These are phyloP conservation scores for Trachelus tabidus DNA, from an alignment of 2,888 invertebrate genomes.

Conservation along the genomic window DNA sequence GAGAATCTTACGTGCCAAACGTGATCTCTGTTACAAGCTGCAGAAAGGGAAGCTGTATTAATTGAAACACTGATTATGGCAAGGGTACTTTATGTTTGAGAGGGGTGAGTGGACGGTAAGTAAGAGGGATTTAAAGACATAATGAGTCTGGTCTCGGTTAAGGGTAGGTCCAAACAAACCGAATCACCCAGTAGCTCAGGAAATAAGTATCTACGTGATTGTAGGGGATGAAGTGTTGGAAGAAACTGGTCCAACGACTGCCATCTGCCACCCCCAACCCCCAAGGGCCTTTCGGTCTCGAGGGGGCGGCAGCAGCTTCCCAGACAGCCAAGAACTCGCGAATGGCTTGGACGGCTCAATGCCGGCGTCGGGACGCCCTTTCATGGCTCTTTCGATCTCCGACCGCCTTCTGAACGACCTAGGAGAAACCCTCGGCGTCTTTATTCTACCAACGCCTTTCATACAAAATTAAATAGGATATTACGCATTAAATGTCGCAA, in stretches of 20 bases:
- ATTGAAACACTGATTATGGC: not conserved
- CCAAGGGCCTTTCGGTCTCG: constrained; percentile 47
- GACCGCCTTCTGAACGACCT: constrained; percentile 19
- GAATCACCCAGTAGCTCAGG: constrained; percentile 5
- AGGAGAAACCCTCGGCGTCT: constrained; percentile 33
- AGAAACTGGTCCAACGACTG: constrained; percentile 54
- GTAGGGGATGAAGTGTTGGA: constrained; percentile 36
- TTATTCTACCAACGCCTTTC: constrained; percentile 58
- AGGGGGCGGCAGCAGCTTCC: constrained; percentile 15
- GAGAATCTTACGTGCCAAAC: not conserved
- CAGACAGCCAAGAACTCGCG: constrained; percentile 38
- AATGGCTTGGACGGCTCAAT: constrained; percentile 63
- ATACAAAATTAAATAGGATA: constrained; percentile 62
- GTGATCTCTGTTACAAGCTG: not conserved
- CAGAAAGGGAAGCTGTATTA: not conserved
- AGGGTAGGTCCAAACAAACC: not conserved
- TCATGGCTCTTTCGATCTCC: constrained; percentile 23
- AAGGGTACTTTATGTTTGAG: not conserved
- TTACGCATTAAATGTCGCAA: constrained; percentile 61
- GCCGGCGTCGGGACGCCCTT: constrained; percentile 28
- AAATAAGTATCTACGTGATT: constrained; percentile 29
- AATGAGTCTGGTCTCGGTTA: constrained; percentile 9
- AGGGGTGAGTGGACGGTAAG: not conserved
- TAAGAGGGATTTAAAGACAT: not conserved
- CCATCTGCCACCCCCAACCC: constrained; percentile 59